phyloP scores from a whole-genome alignment of 2,797 vertebrate genomes.

The Sebastiscus tertius region DNA sequence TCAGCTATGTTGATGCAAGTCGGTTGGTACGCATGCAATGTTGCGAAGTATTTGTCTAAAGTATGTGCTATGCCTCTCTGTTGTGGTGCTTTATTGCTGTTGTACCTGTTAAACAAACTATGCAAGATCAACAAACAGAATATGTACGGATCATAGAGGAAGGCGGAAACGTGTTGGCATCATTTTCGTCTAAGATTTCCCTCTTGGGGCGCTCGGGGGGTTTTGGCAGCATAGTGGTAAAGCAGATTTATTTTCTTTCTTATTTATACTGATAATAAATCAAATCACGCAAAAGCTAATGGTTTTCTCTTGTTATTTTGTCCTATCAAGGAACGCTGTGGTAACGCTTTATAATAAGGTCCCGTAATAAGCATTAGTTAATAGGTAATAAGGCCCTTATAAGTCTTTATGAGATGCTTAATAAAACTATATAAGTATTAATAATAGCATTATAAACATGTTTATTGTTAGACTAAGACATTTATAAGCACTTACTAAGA shows the following conservation, averaged over 20 bases:
- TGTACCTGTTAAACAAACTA: constrained; percentile 43
- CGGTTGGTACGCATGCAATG: constrained; percentile 24
- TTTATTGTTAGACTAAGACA: no score
- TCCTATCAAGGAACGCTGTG: not conserved
- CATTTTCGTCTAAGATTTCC: not conserved
- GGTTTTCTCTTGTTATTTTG: constrained; percentile 1
- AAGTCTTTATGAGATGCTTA: no score
- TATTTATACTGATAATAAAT: constrained; percentile 1
- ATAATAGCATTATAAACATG: no score
- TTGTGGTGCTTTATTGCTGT: constrained; percentile 1
- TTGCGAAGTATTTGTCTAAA: constrained; percentile 22
- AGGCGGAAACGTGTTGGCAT: not conserved
- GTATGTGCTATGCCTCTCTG: not conserved
- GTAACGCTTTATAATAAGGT: no score
- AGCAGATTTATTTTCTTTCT: not conserved
- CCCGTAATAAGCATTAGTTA: no score
- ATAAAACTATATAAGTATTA: no score
- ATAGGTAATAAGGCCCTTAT: no score
- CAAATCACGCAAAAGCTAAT: not conserved
- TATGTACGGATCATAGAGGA: not conserved
- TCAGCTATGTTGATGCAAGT: constrained; percentile 46
- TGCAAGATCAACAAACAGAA: not conserved
- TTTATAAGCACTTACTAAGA: no score
- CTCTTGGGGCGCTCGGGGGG: not conserved
- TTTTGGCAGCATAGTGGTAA: not conserved